Conservation (phyloP, 2,113 vertebrate genomes). For the Platycercus adscitus region DNA sequence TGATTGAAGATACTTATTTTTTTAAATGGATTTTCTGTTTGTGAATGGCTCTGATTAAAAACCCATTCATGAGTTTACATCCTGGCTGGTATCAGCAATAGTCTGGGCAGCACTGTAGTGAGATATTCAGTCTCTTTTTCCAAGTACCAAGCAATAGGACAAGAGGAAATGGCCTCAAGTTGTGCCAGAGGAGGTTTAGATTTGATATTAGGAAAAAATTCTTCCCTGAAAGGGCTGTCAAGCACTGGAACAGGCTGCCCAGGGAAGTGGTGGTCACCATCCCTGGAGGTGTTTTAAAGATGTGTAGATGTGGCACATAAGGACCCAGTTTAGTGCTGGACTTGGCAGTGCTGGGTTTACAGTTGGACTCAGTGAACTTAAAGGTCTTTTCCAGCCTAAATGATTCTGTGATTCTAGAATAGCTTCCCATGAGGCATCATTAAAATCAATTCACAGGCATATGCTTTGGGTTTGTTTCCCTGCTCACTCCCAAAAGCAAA, state of each 20-base stretch:
- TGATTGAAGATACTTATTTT: not conserved
- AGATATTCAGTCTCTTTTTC: not conserved
- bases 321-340: not conserved
- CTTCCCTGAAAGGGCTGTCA: not conserved
- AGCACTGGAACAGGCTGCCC: not conserved
- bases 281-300: not conserved
- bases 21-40: not conserved
- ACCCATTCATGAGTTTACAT: not conserved
- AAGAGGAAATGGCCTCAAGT: not conserved
- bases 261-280: not conserved
- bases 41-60: not conserved
- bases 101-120: not conserved
- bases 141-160: no score
- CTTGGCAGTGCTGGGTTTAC: not conserved
- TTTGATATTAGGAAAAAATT: no score
- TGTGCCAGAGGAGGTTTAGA: not conserved
- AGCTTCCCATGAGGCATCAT: not conserved
- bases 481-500: not conserved
- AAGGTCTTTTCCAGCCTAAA: not conserved
- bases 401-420: not conserved
- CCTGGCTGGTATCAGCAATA: not conserved
- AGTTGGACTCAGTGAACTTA: not conserved
- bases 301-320: fast-evolving
- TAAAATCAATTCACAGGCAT: not conserved
- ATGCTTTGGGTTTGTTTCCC: not conserved